These are phyloP conservation scores for Drosophila setosimentum DNA, from an alignment of 2,888 invertebrate genomes.

Conservation along the genomic window DNA sequence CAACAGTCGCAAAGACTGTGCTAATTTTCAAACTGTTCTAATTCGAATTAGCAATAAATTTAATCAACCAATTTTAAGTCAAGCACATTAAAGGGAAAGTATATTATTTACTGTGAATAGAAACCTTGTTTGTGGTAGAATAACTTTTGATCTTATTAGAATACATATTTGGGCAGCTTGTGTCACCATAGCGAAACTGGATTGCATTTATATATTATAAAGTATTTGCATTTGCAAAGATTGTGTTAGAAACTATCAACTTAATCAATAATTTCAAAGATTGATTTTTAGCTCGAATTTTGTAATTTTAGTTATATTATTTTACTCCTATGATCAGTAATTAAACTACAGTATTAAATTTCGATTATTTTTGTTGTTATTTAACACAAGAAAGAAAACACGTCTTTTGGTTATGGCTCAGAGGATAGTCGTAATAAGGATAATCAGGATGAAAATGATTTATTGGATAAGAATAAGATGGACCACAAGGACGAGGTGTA, in stretches of 20 bases:
- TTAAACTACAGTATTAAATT: background rate
- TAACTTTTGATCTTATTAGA: background rate
- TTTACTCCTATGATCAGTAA: background rate
- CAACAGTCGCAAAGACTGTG: background rate
- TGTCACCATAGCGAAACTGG: too few species aligned
- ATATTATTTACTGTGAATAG: background rate
- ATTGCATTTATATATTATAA: background rate
- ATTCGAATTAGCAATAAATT: constrained; percentile 18
- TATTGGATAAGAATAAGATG: background rate
- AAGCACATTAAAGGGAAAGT: background rate
- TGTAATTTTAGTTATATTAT: background rate
- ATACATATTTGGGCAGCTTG: background rate
- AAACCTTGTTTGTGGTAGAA: background rate
- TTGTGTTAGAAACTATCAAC: background rate
- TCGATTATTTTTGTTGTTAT: too few species aligned
- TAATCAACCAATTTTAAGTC: background rate
- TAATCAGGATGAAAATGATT: background rate
- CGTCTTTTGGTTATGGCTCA: background rate
- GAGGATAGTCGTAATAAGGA: background rate
- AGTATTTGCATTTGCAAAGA: background rate
- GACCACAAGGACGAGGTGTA: background rate
- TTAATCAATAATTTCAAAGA: background rate
- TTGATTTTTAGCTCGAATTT: background rate
- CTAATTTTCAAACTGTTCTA: background rate
- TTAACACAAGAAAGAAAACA: too few species aligned